These are phyloP conservation scores for Lacerta agilis DNA, from an alignment of 2,797 vertebrate species.

Conservation along the genomic window DNA sequence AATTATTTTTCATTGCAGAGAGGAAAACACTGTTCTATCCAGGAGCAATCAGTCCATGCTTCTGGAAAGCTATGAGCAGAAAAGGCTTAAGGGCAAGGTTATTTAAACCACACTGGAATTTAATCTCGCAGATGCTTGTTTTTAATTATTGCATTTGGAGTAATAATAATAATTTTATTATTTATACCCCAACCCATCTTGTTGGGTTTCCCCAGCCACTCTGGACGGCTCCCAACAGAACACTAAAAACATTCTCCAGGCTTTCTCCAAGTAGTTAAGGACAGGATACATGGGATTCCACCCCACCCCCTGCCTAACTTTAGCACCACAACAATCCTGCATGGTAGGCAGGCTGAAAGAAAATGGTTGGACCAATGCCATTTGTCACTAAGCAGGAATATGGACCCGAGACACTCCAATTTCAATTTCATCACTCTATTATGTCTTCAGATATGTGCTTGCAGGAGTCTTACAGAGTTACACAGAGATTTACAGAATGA, in stretches of 20 bases:
- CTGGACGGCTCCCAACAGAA: too few relatives aligned
- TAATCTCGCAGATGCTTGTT: background rate
- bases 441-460: background rate
- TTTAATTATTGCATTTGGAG: background rate
- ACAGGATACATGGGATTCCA: background rate
- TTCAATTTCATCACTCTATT: background rate
- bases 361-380: background rate
- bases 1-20: background rate
- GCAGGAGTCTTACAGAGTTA: background rate
- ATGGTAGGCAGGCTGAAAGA: background rate
- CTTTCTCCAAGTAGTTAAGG: background rate
- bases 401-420: background rate
- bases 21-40: too few relatives aligned
- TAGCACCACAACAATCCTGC: background rate
- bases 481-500: too few relatives aligned
- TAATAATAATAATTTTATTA: too few relatives aligned
- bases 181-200: too few relatives aligned
- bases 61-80: background rate
- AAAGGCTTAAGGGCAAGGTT: background rate
- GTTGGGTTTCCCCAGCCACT: too few relatives aligned
- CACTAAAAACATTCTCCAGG: too few relatives aligned
- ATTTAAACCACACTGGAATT: background rate
- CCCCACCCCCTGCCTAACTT: background rate
- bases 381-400: too few relatives aligned
- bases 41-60: background rate